These are phyloP conservation scores for Melanotus villosus DNA, from an alignment of 2,888 invertebrate genomes.

Conservation along the genomic window DNA sequence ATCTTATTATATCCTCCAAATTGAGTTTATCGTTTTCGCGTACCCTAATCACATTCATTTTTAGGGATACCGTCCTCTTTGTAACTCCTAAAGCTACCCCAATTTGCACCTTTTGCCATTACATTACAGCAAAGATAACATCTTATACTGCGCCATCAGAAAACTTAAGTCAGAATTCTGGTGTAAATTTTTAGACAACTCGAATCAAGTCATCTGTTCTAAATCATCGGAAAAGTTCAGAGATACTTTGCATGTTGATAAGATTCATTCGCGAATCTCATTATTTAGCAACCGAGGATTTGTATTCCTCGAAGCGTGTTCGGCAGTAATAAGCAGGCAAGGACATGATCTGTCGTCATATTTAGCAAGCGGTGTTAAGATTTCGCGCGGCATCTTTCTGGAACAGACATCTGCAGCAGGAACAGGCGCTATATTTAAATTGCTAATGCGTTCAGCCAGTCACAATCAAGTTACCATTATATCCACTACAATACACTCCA, in stretches of 20 bases:
- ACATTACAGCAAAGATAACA: too few species aligned
- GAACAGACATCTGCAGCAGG: conserved; percentile 23
- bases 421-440: conserved; percentile 38
- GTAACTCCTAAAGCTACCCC: too few species aligned
- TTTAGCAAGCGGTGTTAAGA: conserved; percentile 6
- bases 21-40: too few species aligned
- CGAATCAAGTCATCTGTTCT: conserved; percentile 7
- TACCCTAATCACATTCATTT: too few species aligned
- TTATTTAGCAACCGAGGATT: conserved; percentile 1
- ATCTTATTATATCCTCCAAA: too few species aligned
- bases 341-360: conserved; percentile 7
- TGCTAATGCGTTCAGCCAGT: conserved; percentile 40
- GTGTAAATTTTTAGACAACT: background rate
- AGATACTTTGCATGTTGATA: conserved; percentile 10
- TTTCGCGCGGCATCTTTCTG: background rate
- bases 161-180: background rate
- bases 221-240: conserved; percentile 19
- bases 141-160: too few species aligned
- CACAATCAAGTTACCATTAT: conserved; percentile 52
- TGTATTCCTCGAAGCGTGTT: conserved; percentile 5
- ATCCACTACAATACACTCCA: conserved; percentile 48
- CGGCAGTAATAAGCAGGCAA: conserved; percentile 5
- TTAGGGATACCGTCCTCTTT: too few species aligned
- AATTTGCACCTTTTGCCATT: too few species aligned
- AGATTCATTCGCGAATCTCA: conserved; percentile 18